phyloP scores from a whole-genome alignment of 2,888 invertebrate species.

The Automeris io region DNA sequence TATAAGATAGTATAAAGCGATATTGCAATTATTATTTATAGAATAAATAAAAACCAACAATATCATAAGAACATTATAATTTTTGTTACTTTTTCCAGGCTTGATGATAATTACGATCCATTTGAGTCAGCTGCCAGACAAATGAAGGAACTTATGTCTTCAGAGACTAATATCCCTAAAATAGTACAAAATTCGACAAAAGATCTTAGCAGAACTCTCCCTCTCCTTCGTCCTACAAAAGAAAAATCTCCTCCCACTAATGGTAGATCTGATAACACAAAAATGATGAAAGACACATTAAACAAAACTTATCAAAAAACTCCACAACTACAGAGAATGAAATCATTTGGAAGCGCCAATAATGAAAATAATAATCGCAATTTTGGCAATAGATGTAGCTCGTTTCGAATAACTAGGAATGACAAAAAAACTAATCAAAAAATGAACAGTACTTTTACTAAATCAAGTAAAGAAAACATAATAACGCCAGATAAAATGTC shows the following conservation, averaged over 20 bases:
- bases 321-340: constrained; percentile 68
- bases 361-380: constrained; percentile 49
- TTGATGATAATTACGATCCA: constrained; percentile 83
- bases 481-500: constrained; percentile 50
- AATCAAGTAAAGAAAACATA: constrained; percentile 70
- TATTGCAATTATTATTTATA: background rate
- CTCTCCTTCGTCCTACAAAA: constrained; percentile 54
- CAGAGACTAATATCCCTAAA: constrained; percentile 76
- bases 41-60: background rate
- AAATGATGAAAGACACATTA: constrained; percentile 69
- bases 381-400: constrained; percentile 64
- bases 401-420: constrained; percentile 63
- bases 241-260: constrained; percentile 49
- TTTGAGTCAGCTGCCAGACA: constrained; percentile 88
- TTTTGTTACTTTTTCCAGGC: constrained; percentile 44
- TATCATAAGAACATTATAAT: background rate
- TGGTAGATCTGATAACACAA: constrained; percentile 52
- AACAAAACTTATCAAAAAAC: constrained; percentile 74
- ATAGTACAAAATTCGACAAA: constrained; percentile 55
- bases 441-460: constrained; percentile 65
- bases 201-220: constrained; percentile 63
- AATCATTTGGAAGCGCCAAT: constrained; percentile 65
- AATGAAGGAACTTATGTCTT: constrained; percentile 86
- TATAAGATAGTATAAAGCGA: background rate
- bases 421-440: constrained; percentile 65